These are phyloP conservation scores for Cladorhizidae sp. DNA, from an alignment of 37 sponge, comb jelly and placozoan genomes.

Conservation along the genomic window DNA sequence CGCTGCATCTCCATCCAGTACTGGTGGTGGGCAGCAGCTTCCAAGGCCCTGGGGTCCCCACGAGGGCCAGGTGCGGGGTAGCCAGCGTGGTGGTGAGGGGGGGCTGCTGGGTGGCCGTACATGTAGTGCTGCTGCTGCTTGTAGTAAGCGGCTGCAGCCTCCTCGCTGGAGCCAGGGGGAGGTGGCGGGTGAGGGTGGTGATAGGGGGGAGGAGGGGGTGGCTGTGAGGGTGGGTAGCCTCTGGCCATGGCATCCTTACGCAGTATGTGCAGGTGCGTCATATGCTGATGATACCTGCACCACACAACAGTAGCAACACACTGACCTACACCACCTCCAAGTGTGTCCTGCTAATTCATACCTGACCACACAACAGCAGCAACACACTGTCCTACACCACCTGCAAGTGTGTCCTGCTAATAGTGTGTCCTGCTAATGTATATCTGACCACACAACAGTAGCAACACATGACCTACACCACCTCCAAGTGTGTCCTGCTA, in stretches of 20 bases:
- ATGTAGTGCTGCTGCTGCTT: slow-evolving; percentile 29
- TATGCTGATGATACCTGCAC: slow-evolving; percentile 19
- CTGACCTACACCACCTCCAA: no score
- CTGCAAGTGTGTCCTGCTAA: no score
- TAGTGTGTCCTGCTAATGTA: no score
- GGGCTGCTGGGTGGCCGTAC: background rate
- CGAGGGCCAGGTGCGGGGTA: background rate
- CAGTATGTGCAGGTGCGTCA: slow-evolving; percentile 6
- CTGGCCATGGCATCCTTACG: background rate
- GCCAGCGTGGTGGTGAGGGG: background rate
- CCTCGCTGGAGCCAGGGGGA: background rate
- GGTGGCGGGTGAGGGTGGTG: background rate
- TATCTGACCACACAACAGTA: no score
- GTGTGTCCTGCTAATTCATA: no score
- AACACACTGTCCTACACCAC: background rate
- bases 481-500: no score
- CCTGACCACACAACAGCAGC: no score
- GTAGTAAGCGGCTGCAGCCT: slow-evolving; percentile 5
- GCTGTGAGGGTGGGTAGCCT: slow-evolving; percentile 8
- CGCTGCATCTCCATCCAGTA: slow-evolving; percentile 15
- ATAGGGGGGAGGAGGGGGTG: background rate
- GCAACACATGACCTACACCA: no score
- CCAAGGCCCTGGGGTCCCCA: background rate
- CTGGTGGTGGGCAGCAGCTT: slow-evolving; percentile 8
- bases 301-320: background rate